Evolutionary conservation across 64 coral and sea anemone genomes (phyloP), one percentile per base, ranked within the genome.

Genomic region (Dendrophyllia cribrosa): DNA sequence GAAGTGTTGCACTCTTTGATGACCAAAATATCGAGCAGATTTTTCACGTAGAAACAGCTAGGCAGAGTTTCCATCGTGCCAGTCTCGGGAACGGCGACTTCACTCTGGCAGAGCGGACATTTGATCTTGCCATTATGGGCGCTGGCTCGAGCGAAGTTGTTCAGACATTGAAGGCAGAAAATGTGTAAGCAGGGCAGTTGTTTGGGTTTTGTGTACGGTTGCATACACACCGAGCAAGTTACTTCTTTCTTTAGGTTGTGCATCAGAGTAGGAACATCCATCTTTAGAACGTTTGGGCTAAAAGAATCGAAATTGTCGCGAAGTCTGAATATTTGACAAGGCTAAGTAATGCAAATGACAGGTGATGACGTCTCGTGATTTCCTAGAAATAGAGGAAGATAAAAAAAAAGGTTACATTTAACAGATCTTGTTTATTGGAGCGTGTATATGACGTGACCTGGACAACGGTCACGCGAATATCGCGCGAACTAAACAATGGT

Each of bases 111-210:
- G 15, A 87, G 44, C 8, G 90, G 90, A 53, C 90, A 92, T 87
- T 92, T 87, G 5, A 92, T 86, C 70, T 70, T 48, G 51, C 76
- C 52, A 26, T 79, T 51, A 21, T 19, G 76, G 24, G 76, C 23
- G 53, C 13, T 76, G 11, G 74, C 51, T 47, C 74, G 45, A 25
- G 76, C 76, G 6, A 79, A 79, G 55, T 89, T 63, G 34, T 96
- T 96, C 15, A 96, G 75, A 79, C 95, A 96, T 17, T 65, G 43
- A 63, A 87, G 92, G 44, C 95, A 96, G 59, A 96, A 96, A 25
- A 86, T 93, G 16, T 96, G 95, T 56, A 96, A 89, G 43, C 95
- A 96, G 23, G 86, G 95, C 58, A 96, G 60, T 13, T 63, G 88
- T 21, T 96, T 96, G 26, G 95, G 95, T 34, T 96, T 75, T 72